Percentiles rank a stretch among this genome's conserved stretches.
Conservation (phyloP, 2,888 invertebrate species). For the Plagodis dolabraria region DNA sequence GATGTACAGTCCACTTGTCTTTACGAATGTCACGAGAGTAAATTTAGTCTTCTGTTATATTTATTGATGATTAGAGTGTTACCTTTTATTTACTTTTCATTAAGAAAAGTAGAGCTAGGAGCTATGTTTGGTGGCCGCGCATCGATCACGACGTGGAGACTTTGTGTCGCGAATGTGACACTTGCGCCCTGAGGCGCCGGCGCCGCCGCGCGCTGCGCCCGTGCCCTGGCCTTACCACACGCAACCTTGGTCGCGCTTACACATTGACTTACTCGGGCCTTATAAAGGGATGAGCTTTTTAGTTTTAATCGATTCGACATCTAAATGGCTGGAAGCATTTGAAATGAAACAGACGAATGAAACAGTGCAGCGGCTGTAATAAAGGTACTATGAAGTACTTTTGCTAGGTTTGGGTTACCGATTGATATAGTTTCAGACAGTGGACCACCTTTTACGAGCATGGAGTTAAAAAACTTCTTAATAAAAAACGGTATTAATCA, state of each 20-base stretch:
- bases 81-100: no score
- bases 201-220: slow-evolving; percentile 22
- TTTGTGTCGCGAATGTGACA: slow-evolving; percentile 3
- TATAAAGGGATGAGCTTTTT: slow-evolving; percentile 29
- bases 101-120: slow-evolving; percentile 33
- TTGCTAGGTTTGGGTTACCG: slow-evolving; percentile 12
- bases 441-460: slow-evolving; percentile 29
- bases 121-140: slow-evolving; percentile 38
- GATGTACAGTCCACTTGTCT: no score
- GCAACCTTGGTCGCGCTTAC: slow-evolving; percentile 35
- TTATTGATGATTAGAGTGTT: no score
- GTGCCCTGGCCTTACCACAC: slow-evolving; percentile 32
- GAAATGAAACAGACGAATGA: slow-evolving; percentile 26
- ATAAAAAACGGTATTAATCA: background rate
- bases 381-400: slow-evolving; percentile 3
- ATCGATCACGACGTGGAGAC: slow-evolving; percentile 31
- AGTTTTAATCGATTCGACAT: slow-evolving; percentile 26
- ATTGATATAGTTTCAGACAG: slow-evolving; percentile 29
- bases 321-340: slow-evolving; percentile 38
- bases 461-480: slow-evolving; percentile 20
- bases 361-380: slow-evolving; percentile 23
- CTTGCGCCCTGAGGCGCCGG: background rate
- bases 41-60: no score
- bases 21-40: no score
- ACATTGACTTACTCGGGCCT: slow-evolving; percentile 37